Base-by-base conservation (phyloP, 2,113 vertebrate genomes). In the Dipodomys stephensi region DNA sequence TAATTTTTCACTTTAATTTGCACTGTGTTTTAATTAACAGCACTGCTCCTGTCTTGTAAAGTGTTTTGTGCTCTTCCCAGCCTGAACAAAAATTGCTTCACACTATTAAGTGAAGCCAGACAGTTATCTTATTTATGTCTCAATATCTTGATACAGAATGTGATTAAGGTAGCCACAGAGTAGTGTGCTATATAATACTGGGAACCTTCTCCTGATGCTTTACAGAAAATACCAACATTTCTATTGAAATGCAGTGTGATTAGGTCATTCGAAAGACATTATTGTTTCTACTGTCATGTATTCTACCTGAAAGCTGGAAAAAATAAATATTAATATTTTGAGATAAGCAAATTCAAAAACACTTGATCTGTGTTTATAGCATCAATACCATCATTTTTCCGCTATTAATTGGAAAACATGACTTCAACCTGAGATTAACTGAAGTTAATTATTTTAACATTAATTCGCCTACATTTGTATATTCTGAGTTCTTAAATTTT, bases 1-100 rank as follows among this genome's bases (percentile, higher is more conserved):
- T 49, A 76, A 76, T 72, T 88, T 95, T 88, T 84, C 23, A 64
- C 68, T 84, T 44, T 91, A 39, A 90, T 94, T 93, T 87, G 60
- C 23, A 35, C 35, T 79, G 19, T 68, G 53, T 84, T 93, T 95
- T 96, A 87, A 94, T 96, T 84, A 95, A 62, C 78, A 93, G 57
- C 65, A 64, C 53, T 65, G 23, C n/a, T 79, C 39, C 49, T 89
- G n/a, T 77, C 65, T 89, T 53, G 60, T 25, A 69, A 74, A 87
- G 68, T 93, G 39, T 68, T 78, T 86, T 86, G 20, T 95, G n/a
- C 83, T 67, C 89, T 96, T 67, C 81, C 91, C 16, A 49, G 71
- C 7, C 82, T 62, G 57, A 88, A 44, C 65, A 74, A 94, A 87
- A 57, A 53, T 28, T 49, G 19, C 39, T 65, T 94, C 65, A 67